A percentile compares a stretch with the other conserved stretches of the same genome.
Conservation (phyloP, 2,797 vertebrate genomes). For the Garrulus glandarius region DNA sequence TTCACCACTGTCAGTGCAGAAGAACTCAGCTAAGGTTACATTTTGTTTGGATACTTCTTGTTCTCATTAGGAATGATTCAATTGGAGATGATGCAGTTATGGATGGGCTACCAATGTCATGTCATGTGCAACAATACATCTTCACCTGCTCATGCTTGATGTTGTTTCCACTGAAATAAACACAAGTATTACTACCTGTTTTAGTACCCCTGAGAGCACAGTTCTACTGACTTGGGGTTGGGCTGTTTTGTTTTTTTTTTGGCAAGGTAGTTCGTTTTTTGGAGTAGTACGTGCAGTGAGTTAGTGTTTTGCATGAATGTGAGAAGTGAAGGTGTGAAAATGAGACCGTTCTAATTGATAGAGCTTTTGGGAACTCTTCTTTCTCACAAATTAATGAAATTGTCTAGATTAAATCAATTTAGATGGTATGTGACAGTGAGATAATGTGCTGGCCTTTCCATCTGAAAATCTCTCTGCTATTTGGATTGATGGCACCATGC, state of each 20-base stretch:
- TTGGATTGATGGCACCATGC: slow-evolving; percentile 29
- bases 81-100: not conserved
- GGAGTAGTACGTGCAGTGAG: not conserved
- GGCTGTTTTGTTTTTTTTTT: not conserved
- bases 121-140: not conserved
- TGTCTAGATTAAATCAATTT: slow-evolving; percentile 36
- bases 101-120: not conserved
- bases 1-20: not conserved
- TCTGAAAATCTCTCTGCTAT: slow-evolving; percentile 16
- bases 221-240: not conserved
- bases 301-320: not conserved
- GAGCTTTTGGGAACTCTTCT: slow-evolving; percentile 2
- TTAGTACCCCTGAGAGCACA: not conserved
- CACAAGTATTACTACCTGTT: not conserved
- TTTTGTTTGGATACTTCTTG: not conserved
- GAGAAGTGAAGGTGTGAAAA: not conserved
- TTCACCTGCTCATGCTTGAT: not conserved
- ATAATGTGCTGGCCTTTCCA: slow-evolving; percentile 12
- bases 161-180: not conserved
- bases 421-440: not conserved
- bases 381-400: slow-evolving; percentile 46
- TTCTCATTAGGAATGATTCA: not conserved
- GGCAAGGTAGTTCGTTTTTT: not conserved
- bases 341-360: slow-evolving; percentile 14
- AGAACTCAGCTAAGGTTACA: not conserved